phyloP scores from a whole-genome alignment of 2,797 vertebrate genomes.

The Glossophaga mutica region DNA sequence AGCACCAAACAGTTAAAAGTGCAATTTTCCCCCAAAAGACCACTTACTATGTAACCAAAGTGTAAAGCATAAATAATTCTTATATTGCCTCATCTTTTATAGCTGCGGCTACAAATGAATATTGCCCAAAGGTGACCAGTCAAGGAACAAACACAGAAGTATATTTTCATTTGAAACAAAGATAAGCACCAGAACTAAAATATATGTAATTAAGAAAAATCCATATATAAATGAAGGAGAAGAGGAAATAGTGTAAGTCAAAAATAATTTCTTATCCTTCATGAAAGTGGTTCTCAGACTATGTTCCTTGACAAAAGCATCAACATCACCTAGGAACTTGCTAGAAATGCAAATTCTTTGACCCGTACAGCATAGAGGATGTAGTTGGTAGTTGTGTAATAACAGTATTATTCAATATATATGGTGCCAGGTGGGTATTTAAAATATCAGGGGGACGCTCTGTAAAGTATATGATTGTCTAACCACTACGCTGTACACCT shows the following conservation, averaged over 20 bases:
- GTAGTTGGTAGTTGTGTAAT: neutral
- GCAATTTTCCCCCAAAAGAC: neutral
- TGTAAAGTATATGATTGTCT: neutral
- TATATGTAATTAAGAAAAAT: neutral
- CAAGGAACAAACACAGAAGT: neutral
- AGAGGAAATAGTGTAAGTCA: neutral
- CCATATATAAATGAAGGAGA: neutral
- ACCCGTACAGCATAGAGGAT: neutral
- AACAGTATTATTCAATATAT: neutral
- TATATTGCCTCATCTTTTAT: neutral
- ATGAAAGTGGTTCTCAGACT: neutral
- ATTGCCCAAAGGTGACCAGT: neutral
- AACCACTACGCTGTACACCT: neutral
- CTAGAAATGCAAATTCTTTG: neutral
- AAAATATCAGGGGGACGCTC: neutral
- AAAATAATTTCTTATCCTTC: neutral
- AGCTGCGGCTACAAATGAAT: neutral
- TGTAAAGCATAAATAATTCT: neutral
- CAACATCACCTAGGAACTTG: neutral
- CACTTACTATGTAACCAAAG: neutral
- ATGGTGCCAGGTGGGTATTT: neutral
- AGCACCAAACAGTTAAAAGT: slow-evolving; percentile 1
- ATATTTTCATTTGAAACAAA: neutral
- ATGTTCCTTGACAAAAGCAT: neutral
- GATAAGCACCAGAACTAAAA: neutral